A percentile compares a stretch with the other conserved stretches of the same genome.
Evolutionary conservation across 2,888 invertebrate species (phyloP).

Genomic region (Miltochrista miniata): DNA sequence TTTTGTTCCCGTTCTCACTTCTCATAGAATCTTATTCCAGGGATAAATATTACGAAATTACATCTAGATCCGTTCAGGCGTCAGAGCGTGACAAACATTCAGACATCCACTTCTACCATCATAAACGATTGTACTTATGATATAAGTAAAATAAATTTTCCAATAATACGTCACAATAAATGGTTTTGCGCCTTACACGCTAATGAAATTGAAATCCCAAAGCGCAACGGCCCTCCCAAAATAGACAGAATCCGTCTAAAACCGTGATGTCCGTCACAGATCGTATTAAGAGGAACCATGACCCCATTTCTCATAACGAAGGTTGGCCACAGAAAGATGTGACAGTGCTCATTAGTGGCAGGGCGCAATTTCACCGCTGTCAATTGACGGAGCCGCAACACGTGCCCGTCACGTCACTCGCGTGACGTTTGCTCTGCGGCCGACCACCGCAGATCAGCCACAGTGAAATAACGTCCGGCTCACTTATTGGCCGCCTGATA

Average conservation of each 20-base stretch:
- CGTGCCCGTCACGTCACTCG: constrained; percentile 43
- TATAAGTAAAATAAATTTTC: too few relatives aligned
- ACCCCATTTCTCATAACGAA: constrained; percentile 46
- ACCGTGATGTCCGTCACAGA: constrained; percentile 21
- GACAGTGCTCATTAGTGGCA: constrained; percentile 43
- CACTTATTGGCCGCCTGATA: too few relatives aligned
- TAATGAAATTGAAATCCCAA: background rate
- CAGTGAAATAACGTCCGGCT: constrained; percentile 41
- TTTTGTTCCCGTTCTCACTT: too few relatives aligned
- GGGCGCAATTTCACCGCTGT: constrained; percentile 55
- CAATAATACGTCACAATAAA: too few relatives aligned
- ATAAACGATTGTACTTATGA: too few relatives aligned
- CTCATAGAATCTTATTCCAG: too few relatives aligned
- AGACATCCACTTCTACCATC: too few relatives aligned
- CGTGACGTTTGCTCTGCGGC: constrained; percentile 41
- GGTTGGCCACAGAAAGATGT: constrained; percentile 42
- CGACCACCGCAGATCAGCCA: constrained; percentile 44
- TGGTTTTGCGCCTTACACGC: too few relatives aligned
- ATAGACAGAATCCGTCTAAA: background rate
- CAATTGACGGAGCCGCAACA: constrained; percentile 46
- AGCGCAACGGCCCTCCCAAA: background rate
- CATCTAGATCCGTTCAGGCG: too few relatives aligned
- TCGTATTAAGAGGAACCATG: constrained; percentile 37
- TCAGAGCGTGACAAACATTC: too few relatives aligned
- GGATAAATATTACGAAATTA: too few relatives aligned